These are phyloP conservation scores for Drosophila putrida DNA, from an alignment of 2,888 invertebrate genomes.

Conservation along the genomic window DNA sequence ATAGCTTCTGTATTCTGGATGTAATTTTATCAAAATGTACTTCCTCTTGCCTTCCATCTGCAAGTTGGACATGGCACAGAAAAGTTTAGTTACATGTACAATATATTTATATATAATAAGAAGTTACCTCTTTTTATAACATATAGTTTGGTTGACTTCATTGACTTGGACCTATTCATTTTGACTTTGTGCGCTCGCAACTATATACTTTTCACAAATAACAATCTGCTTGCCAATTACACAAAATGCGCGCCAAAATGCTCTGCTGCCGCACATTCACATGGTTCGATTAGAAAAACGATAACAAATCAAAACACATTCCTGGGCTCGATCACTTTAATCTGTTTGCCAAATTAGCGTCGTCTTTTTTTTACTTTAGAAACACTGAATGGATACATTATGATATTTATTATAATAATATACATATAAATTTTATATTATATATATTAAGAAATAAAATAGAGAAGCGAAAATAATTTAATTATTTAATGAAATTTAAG, in stretches of 20 bases:
- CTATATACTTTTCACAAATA: neutral
- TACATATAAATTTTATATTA: too few species aligned
- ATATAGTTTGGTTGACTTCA: slow-evolving; percentile 78
- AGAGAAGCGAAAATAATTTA: too few species aligned
- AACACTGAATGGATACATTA: neutral
- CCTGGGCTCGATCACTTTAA: slow-evolving; percentile 11
- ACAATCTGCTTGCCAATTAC: slow-evolving; percentile 3
- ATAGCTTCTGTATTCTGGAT: slow-evolving; percentile 96
- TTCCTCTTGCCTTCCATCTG: slow-evolving; percentile 95
- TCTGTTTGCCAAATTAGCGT: slow-evolving; percentile 30
- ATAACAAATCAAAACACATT: slow-evolving; percentile 13
- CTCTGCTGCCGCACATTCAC: neutral
- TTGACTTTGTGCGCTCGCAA: slow-evolving; percentile 6
- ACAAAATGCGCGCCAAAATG: slow-evolving; percentile 47
- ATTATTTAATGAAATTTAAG: too few species aligned
- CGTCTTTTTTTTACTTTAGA: neutral
- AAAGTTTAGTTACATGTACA: too few species aligned
- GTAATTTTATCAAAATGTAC: slow-evolving; percentile 99
- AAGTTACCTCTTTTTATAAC: slow-evolving; percentile 86
- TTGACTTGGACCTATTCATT: slow-evolving; percentile 44
- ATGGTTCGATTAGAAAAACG: slow-evolving; percentile 20
- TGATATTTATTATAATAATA: too few species aligned
- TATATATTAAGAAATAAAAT: neutral
- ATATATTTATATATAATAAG: neutral
- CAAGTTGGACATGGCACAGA: slow-evolving; percentile 39